Evolutionary conservation across 2,797 vertebrate species (phyloP).

Genomic region (Meriones psammophilus): DNA sequence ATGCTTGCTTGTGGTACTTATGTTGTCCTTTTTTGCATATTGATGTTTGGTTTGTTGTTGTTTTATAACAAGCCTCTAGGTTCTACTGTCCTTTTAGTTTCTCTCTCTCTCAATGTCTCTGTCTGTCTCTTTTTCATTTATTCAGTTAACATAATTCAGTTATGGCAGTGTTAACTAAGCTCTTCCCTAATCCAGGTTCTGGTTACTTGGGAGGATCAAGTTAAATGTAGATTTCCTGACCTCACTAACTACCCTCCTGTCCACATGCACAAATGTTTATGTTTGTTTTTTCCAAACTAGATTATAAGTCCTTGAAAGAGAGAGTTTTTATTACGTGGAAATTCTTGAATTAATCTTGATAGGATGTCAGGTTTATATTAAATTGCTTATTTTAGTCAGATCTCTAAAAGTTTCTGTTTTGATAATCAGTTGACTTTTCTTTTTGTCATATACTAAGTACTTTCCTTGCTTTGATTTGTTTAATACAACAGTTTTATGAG

Average conservation of each 20-base stretch:
- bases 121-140: background rate
- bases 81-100: constrained; percentile 35
- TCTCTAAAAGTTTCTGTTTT: constrained; percentile 29
- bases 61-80: background rate
- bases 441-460: background rate
- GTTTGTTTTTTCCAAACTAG: constrained; percentile 20
- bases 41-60: background rate
- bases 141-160: background rate
- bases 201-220: background rate
- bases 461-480: constrained; percentile 10
- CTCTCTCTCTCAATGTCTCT: background rate
- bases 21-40: background rate
- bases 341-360: constrained; percentile 30
- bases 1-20: background rate
- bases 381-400: constrained; percentile 46
- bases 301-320: constrained; percentile 26
- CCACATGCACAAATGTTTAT: background rate
- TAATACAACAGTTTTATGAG: background rate
- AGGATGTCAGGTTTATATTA: background rate
- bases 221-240: constrained; percentile 34
- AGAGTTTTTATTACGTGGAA: constrained; percentile 15
- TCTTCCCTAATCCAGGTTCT: background rate
- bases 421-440: constrained; percentile 15
- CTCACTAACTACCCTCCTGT: background rate
- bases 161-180: background rate